Base-by-base conservation (phyloP, 2,113 vertebrate genomes). In the Mugil cephalus region DNA sequence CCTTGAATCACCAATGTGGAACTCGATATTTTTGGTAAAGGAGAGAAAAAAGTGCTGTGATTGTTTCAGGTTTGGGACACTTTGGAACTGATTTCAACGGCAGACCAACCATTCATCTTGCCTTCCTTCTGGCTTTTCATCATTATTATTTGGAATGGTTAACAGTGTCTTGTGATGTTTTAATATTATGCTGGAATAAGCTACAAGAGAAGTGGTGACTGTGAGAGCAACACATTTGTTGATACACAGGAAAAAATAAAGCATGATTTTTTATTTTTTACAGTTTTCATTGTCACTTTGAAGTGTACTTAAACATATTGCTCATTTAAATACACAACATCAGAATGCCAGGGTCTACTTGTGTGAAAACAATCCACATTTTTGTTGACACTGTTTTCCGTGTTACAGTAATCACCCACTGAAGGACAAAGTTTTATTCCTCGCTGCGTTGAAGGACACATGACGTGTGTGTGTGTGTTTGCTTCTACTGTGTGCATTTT, bases 401-500 rank as follows among this genome's bases (percentile, higher is more conserved):
- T 58, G 61, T 69, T 4, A 30, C 34, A 51, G 24, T 53, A 50
- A 69, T 61, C 36, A 53, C 19, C 39, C 18, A 53, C 8, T 38
- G 43, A 46, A 30, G 15, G 62, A 36, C 51, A 15, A 10, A 10
- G 24, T 61, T 65, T 40, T 46, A 53, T 83, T 67, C 13, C 42
- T 56, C 21, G 34, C 12, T 69, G 64, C 66, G 62, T 47, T 61
- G 67, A 48, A 39, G 55, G 70, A 63, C 76, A 48, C 73, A 42
- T 34, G 39, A 55, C 54, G 34, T 85, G 67, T 45, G 56, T 85
- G 67, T 45, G 56, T 61, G 45, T 70, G 50, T 80, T 82, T 66
- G 24, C 1, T 58, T 79, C 61, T 35, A 61, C 69, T 75, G 43
- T 76, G 75, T 77, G 74, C 53, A 76, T 83, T 75, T 80, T 70